Conservation (phyloP, 2,797 vertebrate species). For the Tenualosa thibaudeaui region DNA sequence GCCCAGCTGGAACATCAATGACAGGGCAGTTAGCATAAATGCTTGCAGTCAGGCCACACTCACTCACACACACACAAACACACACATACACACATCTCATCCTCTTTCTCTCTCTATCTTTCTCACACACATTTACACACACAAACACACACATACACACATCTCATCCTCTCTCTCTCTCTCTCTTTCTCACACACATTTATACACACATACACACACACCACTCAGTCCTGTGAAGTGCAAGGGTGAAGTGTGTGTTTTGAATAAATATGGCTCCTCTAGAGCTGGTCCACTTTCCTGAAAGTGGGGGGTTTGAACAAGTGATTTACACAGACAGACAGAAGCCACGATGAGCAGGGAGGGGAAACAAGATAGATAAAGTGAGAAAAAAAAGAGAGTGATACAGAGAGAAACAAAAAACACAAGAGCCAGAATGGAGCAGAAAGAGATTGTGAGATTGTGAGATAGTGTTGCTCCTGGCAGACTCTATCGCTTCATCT, state of each 20-base stretch:
- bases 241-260: neutral
- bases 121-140: too few relatives aligned
- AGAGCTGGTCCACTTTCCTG: neutral
- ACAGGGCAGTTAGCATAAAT: slow-evolving; percentile 4
- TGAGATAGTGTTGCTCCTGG: slow-evolving; percentile 41
- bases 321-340: neutral
- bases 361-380: slow-evolving; percentile 48
- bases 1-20: slow-evolving; percentile 81
- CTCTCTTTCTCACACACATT: neutral
- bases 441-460: slow-evolving; percentile 17
- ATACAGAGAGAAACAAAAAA: slow-evolving; percentile 42
- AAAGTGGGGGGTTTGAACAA: neutral
- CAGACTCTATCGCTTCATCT: slow-evolving; percentile 53
- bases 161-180: neutral
- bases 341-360: neutral
- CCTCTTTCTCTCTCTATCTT: neutral
- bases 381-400: slow-evolving; percentile 42
- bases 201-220: neutral
- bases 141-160: neutral
- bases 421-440: neutral
- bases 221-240: slow-evolving; percentile 24
- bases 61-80: slow-evolving; percentile 15
- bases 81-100: neutral
- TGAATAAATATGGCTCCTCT: neutral
- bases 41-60: neutral